Evolutionary conservation across 2,113 vertebrate species (phyloP).

Genomic region (Ochotona curzoniae): DNA sequence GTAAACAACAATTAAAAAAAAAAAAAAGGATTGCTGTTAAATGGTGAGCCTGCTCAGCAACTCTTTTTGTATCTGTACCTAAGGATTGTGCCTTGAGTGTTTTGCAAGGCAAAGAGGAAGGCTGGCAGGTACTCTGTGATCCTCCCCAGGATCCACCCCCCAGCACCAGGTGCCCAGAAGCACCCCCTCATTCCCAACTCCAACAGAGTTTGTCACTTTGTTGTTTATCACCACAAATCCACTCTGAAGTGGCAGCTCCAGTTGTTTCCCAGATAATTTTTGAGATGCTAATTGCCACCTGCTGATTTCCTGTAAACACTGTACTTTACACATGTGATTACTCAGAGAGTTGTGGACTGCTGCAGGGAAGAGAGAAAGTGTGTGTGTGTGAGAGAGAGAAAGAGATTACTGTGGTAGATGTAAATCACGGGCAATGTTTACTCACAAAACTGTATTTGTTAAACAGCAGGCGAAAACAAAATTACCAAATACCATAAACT

Average conservation of each 20-base stretch:
- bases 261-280: conserved; percentile 62
- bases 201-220: not conserved
- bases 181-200: not conserved
- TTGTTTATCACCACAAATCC: not conserved
- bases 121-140: not conserved
- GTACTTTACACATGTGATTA: conserved; percentile 70
- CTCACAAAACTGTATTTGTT: conserved; percentile 63
- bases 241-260: conserved; percentile 66
- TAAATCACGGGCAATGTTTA: conserved; percentile 67
- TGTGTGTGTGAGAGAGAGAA: not conserved
- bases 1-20: no score
- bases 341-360: conserved; percentile 64
- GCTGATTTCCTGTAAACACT: conserved; percentile 71
- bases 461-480: conserved; percentile 66
- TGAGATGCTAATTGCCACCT: conserved; percentile 76
- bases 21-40: conserved; percentile 2
- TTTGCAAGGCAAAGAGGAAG: not conserved
- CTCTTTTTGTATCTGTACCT: not conserved
- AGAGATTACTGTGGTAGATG: not conserved
- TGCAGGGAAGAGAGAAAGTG: not conserved
- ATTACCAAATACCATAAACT: conserved; percentile 58
- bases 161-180: not conserved
- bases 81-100: not conserved
- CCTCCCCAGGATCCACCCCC: not conserved
- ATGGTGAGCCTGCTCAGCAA: not conserved